phyloP scores from a whole-genome alignment of 2,797 vertebrate species.

The Natrix natrix region DNA sequence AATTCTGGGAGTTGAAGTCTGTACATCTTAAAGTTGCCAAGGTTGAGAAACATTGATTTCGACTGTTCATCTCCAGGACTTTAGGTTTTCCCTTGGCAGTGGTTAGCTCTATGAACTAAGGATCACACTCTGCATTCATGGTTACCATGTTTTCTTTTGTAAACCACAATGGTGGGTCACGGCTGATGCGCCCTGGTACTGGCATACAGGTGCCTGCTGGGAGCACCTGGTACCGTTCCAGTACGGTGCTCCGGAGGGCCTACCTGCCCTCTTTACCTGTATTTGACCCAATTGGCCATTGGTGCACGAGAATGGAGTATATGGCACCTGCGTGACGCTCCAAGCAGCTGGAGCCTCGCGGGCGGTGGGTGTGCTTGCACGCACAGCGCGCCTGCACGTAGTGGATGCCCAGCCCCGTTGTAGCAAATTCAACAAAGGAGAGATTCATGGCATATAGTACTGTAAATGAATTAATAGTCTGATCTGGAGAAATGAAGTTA shows the following conservation, averaged over 20 bases:
- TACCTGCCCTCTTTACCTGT: no score
- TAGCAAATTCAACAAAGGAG: not conserved
- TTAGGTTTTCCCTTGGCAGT: not conserved
- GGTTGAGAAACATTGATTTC: not conserved
- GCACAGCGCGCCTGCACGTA: no score
- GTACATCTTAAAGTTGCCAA: not conserved
- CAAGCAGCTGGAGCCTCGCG: no score
- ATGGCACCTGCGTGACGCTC: no score
- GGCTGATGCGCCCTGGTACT: no score
- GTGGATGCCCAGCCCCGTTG: no score
- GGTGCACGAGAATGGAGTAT: no score
- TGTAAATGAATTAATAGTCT: not conserved
- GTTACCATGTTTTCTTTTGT: not conserved
- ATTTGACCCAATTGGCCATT: no score
- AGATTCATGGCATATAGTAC: not conserved
- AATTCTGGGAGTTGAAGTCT: not conserved
- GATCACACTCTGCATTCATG: not conserved
- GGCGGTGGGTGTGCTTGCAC: no score
- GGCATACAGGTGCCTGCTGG: no score
- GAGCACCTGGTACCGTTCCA: no score
- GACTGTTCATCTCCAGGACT: not conserved
- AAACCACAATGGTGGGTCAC: not conserved
- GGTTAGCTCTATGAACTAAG: not conserved
- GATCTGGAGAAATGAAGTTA: not conserved
- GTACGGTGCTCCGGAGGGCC: no score